Evolutionary conservation across 2,797 vertebrate species (phyloP), one percentile per base, ranked within the genome.

Genomic region (Takifugu rubripes): DNA sequence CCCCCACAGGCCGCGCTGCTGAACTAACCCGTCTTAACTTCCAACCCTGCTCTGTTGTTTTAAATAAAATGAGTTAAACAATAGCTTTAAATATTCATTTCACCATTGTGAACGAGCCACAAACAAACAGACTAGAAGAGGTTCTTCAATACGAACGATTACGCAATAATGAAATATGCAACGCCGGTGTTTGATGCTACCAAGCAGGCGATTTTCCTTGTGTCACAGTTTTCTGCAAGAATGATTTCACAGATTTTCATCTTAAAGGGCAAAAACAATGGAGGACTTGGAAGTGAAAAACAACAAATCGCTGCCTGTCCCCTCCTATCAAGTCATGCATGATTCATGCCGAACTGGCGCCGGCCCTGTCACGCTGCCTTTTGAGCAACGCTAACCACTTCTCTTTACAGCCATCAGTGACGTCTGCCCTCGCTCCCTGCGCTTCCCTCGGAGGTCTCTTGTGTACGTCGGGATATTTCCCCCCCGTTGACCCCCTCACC

Each of bases 401-500:
- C 21, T 48, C 11, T n/a, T 10, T 10, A 21, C 27, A 50, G 21
- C 25, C 25, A 15, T 26, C 12, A 5, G 12, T 16, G 12, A 10
- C 1, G n/a, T 46, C 3, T 24, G 8, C n/a, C 17, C 9, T 21
- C 9, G 44, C 44, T 21, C 16, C 6, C 44, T 10, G 8, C 44
- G 2, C 44, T 24, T 1, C 43, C 15, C 10, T 1, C 43, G 2
- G 43, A 16, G 6, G 6, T 9, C 43, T 33, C 2, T 33, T 10
- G 8, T 29, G 36, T 40, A 40, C 26, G 3, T 0, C 3, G 15
- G 2, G 6, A 11, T 21, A 8, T 5, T 5, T 4, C 3, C 25
- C 16, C 14, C 29, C 8, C 1, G 40, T 26, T 7, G 5, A 42
- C 24, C 10, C 12, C 25, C 87, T 85, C 73, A 93, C 92, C 90